Percentiles rank a stretch among this genome's conserved stretches.
phyloP scores from a whole-genome alignment of 1,140 invertebrate genomes.

The Carcinoscorpius rotundicauda region DNA sequence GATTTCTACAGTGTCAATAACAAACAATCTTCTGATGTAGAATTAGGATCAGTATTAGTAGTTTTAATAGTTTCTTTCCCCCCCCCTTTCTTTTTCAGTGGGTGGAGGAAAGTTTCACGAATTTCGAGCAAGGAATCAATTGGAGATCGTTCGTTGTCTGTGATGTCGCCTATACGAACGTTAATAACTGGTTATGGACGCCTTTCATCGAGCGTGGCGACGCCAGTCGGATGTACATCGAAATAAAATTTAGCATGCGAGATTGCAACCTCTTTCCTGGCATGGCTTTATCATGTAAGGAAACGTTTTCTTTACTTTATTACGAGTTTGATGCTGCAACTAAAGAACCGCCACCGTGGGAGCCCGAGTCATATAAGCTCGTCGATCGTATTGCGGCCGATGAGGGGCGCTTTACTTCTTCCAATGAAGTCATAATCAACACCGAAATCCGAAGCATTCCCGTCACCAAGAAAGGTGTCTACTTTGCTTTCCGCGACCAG shows the following conservation, averaged over 20 bases:
- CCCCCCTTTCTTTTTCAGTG: slow-evolving; percentile 47
- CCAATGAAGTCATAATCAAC: slow-evolving; percentile 80
- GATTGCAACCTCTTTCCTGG: slow-evolving; percentile 82
- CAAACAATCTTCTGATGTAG: too few relatives aligned
- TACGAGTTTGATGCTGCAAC: slow-evolving; percentile 90
- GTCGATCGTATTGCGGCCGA: slow-evolving; percentile 82
- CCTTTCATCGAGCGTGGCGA: slow-evolving; percentile 86
- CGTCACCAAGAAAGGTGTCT: slow-evolving; percentile 87
- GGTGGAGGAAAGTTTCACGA: slow-evolving; percentile 93
- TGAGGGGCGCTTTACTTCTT: slow-evolving; percentile 80
- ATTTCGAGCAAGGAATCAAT: slow-evolving; percentile 89
- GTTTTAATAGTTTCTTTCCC: background rate
- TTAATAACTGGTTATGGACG: slow-evolving; percentile 98
- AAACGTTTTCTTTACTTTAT: slow-evolving; percentile 89
- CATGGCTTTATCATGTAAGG: slow-evolving; percentile 52
- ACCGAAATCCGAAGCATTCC: slow-evolving; percentile 86
- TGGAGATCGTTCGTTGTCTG: slow-evolving; percentile 96
- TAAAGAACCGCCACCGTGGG: slow-evolving; percentile 77
- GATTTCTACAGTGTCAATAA: too few relatives aligned
- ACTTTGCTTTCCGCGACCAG: slow-evolving; percentile 93
- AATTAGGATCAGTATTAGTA: too few relatives aligned
- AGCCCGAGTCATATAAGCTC: slow-evolving; percentile 82
- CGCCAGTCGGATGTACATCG: slow-evolving; percentile 91
- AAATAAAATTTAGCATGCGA: slow-evolving; percentile 91
- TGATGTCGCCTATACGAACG: slow-evolving; percentile 88